These are phyloP conservation scores for Limnephilus marmoratus DNA, from an alignment of 2,888 invertebrate genomes.

Conservation along the genomic window DNA sequence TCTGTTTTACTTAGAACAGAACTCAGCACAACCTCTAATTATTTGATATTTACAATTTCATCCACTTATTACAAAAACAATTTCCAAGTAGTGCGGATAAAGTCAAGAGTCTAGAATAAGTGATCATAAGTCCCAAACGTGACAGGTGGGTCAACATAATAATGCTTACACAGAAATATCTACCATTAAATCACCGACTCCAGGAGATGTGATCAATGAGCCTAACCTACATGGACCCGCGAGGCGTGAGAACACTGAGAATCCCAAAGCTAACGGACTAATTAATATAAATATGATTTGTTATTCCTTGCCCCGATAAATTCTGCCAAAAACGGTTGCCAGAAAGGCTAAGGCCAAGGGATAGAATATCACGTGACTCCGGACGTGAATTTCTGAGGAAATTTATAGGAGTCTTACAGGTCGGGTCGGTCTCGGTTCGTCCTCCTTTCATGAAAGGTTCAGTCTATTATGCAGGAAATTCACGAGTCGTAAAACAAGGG, in stretches of 20 bases:
- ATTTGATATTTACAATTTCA: too few species aligned
- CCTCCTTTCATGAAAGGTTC: not conserved
- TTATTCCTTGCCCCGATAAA: slow-evolving; percentile 22
- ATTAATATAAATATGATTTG: slow-evolving; percentile 34
- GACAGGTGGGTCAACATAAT: not conserved
- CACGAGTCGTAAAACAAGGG: slow-evolving; percentile 43
- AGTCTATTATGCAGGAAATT: slow-evolving; percentile 28
- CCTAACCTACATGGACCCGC: not conserved
- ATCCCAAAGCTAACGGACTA: not conserved
- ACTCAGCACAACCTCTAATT: too few species aligned
- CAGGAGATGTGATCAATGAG: slow-evolving; percentile 8
- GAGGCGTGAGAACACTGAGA: not conserved
- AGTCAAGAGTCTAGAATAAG: not conserved
- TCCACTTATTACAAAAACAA: not conserved
- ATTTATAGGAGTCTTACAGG: not conserved
- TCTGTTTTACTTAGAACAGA: too few species aligned
- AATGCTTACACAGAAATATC: not conserved
- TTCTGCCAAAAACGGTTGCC: slow-evolving; percentile 32
- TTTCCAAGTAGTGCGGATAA: not conserved
- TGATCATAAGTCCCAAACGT: not conserved
- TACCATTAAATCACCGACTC: slow-evolving; percentile 3
- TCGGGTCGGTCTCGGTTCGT: not conserved
- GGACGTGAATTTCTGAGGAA: slow-evolving; percentile 4
- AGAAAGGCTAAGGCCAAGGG: slow-evolving; percentile 1
- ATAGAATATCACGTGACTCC: slow-evolving; percentile 12